phyloP scores from a whole-genome alignment of 1,140 invertebrate genomes.

The Caenorhabditis latens region DNA sequence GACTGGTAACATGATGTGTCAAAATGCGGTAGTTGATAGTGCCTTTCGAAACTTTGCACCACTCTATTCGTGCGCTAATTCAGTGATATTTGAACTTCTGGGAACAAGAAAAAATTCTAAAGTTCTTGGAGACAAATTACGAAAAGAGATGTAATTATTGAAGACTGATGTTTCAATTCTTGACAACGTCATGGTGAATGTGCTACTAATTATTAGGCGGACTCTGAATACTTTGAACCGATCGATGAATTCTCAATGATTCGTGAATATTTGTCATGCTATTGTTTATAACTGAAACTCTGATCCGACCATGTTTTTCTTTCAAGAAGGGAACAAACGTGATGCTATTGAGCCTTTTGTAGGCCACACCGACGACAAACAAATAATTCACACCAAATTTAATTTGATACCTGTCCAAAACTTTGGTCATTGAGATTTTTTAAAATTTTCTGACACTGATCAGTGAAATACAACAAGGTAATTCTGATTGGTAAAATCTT shows the following conservation, averaged over 20 bases:
- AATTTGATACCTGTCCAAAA: not conserved
- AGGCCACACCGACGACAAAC: not conserved
- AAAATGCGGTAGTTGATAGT: not conserved
- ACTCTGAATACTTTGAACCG: not conserved
- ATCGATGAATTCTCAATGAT: not conserved
- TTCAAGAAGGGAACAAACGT: not conserved
- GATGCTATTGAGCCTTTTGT: not conserved
- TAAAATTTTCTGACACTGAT: not conserved
- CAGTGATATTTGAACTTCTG: slow-evolving; percentile 24
- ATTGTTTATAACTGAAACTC: not conserved
- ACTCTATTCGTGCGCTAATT: not conserved
- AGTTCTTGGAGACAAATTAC: not conserved
- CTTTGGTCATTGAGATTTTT: not conserved
- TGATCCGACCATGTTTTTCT: not conserved
- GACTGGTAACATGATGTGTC: slow-evolving; percentile 2
- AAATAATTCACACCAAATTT: not conserved
- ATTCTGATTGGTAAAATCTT: not conserved
- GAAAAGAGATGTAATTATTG: not conserved
- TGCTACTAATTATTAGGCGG: too few species aligned
- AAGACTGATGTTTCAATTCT: not conserved
- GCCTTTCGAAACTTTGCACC: not conserved
- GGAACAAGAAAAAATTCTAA: not conserved
- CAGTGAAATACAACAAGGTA: not conserved
- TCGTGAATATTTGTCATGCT: not conserved
- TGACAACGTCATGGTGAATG: too few species aligned